Percentiles rank a stretch among this genome's conserved stretches.
phyloP scores from a whole-genome alignment of 2,113 vertebrate genomes.

The Rutilus rutilus region DNA sequence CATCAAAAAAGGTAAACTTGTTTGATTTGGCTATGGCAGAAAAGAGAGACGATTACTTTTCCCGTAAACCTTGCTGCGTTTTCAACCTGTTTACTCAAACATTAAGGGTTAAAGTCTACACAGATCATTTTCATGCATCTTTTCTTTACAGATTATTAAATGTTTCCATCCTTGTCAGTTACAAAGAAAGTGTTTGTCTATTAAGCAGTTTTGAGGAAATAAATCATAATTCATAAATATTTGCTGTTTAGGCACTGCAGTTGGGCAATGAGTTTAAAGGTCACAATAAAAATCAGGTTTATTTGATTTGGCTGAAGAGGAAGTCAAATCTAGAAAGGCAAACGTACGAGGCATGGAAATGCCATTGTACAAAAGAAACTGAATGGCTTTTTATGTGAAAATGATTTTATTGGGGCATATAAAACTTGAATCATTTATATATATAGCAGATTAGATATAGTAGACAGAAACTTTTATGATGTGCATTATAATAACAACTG shows the following conservation, averaged over 20 bases:
- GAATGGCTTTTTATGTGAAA: background rate
- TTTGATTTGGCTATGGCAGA: slow-evolving; percentile 70
- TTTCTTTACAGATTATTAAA: background rate
- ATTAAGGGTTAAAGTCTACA: slow-evolving; percentile 29
- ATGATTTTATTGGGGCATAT: background rate
- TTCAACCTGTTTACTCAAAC: slow-evolving; percentile 1
- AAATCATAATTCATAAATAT: background rate
- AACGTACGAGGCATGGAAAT: background rate
- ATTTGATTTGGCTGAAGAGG: slow-evolving; percentile 71
- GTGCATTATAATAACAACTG: background rate
- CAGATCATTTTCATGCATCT: background rate
- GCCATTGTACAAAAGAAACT: background rate
- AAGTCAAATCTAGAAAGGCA: background rate
- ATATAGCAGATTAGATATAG: background rate
- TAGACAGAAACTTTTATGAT: background rate
- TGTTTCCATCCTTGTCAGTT: background rate
- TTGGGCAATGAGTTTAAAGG: slow-evolving; percentile 50
- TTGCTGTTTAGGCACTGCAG: background rate
- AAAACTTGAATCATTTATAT: background rate
- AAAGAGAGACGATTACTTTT: slow-evolving; percentile 35
- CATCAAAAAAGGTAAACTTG: slow-evolving; percentile 59
- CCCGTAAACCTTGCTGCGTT: slow-evolving; percentile 38
- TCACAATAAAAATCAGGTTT: slow-evolving; percentile 57
- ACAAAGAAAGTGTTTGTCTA: background rate
- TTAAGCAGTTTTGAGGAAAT: background rate